phyloP scores from a whole-genome alignment of 1,140 invertebrate species.

The Brachionus rubens region DNA sequence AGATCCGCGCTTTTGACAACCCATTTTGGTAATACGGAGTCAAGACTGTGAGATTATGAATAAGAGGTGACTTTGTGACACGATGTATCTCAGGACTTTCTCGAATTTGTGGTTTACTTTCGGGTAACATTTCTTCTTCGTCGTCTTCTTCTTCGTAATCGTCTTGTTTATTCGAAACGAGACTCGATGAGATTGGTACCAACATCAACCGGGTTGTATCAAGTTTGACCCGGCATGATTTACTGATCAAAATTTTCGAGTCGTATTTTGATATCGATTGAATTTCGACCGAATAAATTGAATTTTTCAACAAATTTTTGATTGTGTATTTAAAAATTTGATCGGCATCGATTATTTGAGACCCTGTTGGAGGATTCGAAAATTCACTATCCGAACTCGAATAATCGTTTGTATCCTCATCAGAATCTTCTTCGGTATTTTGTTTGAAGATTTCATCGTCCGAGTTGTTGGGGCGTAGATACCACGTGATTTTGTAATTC shows the following conservation, averaged over 20 bases:
- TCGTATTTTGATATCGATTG: background rate
- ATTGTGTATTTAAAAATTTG: background rate
- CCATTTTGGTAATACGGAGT: constrained; percentile 28
- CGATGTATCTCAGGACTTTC: background rate
- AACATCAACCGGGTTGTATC: background rate
- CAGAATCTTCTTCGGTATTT: constrained; percentile 2
- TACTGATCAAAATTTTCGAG: background rate
- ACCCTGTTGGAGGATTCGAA: background rate
- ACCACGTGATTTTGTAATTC: constrained; percentile 21
- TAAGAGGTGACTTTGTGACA: background rate
- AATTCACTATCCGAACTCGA: background rate
- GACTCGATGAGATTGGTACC: background rate
- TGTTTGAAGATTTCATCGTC: background rate
- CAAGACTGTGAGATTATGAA: background rate
- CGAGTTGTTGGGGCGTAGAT: background rate
- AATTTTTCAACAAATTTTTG: constrained; percentile 18
- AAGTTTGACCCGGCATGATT: background rate
- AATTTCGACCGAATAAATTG: constrained; percentile 4
- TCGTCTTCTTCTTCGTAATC: background rate
- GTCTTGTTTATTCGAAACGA: background rate
- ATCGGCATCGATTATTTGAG: background rate
- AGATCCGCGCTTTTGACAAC: background rate
- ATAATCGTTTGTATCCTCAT: background rate
- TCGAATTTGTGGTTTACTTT: background rate
- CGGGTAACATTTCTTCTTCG: background rate